Percentiles rank a stretch among this genome's conserved stretches.
These are phyloP conservation scores for Seira sanloemensis DNA, from an alignment of 2,888 invertebrate genomes.

Conservation along the genomic window DNA sequence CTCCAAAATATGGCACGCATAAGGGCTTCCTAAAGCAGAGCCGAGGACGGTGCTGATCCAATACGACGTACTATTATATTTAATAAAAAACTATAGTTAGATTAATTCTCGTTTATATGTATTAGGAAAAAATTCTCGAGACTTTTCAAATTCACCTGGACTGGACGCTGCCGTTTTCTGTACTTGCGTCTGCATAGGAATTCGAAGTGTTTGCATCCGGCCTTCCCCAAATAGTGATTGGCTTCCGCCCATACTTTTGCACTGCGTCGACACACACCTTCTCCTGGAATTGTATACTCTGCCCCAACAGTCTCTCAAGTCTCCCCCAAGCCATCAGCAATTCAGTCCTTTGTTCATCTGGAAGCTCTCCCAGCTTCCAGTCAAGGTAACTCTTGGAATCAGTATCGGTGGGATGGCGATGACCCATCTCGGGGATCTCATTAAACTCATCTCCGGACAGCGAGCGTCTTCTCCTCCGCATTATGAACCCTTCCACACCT, in stretches of 20 bases:
- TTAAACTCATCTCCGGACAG: neutral
- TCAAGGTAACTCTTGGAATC: constrained; percentile 49
- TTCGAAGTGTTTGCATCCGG: neutral
- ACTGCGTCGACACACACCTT: constrained; percentile 33
- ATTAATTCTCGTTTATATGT: too few relatives aligned
- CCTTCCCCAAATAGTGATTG: constrained; percentile 31
- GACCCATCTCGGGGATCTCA: neutral
- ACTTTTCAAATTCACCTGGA: neutral
- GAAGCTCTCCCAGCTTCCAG: constrained; percentile 39
- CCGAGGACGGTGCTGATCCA: constrained; percentile 69
- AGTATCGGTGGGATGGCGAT: neutral
- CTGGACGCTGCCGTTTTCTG: neutral
- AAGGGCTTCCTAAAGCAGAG: constrained; percentile 61
- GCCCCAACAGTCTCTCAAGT: constrained; percentile 40
- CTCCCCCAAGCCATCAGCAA: constrained; percentile 39
- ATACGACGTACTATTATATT: constrained; percentile 45
- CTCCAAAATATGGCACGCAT: constrained; percentile 67
- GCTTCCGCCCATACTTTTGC: constrained; percentile 21
- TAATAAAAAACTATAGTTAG: constrained; percentile 13
- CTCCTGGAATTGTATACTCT: constrained; percentile 39
- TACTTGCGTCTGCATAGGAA: neutral
- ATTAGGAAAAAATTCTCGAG: too few relatives aligned
- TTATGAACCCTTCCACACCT: constrained; percentile 55
- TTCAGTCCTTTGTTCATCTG: constrained; percentile 58
- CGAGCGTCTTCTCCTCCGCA: constrained; percentile 40